Percentiles rank a stretch among this genome's conserved stretches.
phyloP scores from a whole-genome alignment of 1,140 invertebrate species.

The Arion vulgaris region DNA sequence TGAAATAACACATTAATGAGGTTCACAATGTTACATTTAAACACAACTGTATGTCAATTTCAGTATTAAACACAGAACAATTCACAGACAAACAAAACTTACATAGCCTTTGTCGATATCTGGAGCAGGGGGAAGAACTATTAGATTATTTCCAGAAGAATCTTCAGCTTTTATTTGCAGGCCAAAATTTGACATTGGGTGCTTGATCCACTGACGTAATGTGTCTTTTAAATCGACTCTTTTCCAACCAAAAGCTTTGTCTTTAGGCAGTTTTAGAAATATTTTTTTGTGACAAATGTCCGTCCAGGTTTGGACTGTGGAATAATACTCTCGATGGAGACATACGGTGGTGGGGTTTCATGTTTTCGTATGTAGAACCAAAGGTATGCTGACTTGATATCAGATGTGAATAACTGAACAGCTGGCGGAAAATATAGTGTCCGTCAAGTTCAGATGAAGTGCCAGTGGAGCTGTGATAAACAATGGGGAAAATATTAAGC shows the following conservation, averaged over 20 bases:
- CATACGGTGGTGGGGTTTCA: neutral
- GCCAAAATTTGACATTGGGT: constrained; percentile 62
- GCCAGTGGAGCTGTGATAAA: neutral
- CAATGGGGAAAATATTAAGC: neutral
- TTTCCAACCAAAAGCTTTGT: constrained; percentile 78
- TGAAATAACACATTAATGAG: too few relatives aligned
- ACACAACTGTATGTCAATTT: too few relatives aligned
- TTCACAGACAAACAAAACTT: constrained; percentile 50
- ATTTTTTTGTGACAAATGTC: constrained; percentile 11
- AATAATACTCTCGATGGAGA: constrained; percentile 2
- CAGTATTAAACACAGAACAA: too few relatives aligned
- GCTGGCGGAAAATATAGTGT: constrained; percentile 40
- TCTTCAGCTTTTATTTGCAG: constrained; percentile 82
- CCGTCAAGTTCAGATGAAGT: constrained; percentile 11
- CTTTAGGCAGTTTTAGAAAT: constrained; percentile 28
- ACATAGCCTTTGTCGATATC: constrained; percentile 59
- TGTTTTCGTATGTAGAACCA: constrained; percentile 45
- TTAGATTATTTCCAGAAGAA: constrained; percentile 81
- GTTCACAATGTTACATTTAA: too few relatives aligned
- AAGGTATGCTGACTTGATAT: constrained; percentile 39
- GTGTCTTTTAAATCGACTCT: constrained; percentile 86
- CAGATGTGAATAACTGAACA: constrained; percentile 14
- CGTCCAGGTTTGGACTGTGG: constrained; percentile 15
- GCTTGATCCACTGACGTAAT: constrained; percentile 74
- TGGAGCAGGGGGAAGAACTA: constrained; percentile 60